Evolutionary conservation across 2,113 vertebrate species (phyloP).

Genomic region (Centropristis striata): DNA sequence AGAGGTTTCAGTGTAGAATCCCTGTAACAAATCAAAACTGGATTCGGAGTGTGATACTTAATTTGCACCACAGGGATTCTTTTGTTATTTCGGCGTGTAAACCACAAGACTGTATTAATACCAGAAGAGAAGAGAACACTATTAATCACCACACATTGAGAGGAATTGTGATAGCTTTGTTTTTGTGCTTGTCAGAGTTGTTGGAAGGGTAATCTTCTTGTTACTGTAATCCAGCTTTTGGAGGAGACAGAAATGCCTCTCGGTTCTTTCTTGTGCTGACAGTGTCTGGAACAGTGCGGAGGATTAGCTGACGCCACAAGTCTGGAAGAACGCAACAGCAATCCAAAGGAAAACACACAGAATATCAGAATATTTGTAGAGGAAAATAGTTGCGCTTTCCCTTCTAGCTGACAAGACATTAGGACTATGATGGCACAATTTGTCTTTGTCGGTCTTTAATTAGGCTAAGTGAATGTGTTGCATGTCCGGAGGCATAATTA

Average conservation of each 20-base stretch:
- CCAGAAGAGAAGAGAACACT: slow-evolving; percentile 38
- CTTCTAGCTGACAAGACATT: slow-evolving; percentile 20
- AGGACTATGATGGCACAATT: slow-evolving; percentile 1
- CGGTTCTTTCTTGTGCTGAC: slow-evolving; percentile 63
- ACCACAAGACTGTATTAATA: slow-evolving; percentile 47
- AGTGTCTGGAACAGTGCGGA: slow-evolving; percentile 44
- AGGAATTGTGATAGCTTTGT: slow-evolving; percentile 63
- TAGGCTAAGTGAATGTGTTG: slow-evolving; percentile 64
- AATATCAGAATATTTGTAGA: slow-evolving; percentile 14
- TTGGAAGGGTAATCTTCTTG: slow-evolving; percentile 68
- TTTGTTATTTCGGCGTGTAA: slow-evolving; percentile 55
- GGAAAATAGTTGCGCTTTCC: neutral
- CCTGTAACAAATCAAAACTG: slow-evolving; percentile 35
- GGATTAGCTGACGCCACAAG: slow-evolving; percentile 69
- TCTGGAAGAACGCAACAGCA: slow-evolving; percentile 40
- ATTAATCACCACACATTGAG: slow-evolving; percentile 59
- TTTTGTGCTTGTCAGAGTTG: slow-evolving; percentile 55
- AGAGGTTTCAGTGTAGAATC: slow-evolving; percentile 40
- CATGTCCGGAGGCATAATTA: slow-evolving; percentile 58
- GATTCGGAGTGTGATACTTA: slow-evolving; percentile 18
- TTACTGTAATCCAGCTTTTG: slow-evolving; percentile 77
- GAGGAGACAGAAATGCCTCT: slow-evolving; percentile 63
- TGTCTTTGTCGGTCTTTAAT: slow-evolving; percentile 60
- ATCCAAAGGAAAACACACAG: slow-evolving; percentile 9
- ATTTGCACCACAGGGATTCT: slow-evolving; percentile 56